Base-by-base conservation (phyloP, 2,888 invertebrate genomes). In the Dichetophora obliterata region DNA sequence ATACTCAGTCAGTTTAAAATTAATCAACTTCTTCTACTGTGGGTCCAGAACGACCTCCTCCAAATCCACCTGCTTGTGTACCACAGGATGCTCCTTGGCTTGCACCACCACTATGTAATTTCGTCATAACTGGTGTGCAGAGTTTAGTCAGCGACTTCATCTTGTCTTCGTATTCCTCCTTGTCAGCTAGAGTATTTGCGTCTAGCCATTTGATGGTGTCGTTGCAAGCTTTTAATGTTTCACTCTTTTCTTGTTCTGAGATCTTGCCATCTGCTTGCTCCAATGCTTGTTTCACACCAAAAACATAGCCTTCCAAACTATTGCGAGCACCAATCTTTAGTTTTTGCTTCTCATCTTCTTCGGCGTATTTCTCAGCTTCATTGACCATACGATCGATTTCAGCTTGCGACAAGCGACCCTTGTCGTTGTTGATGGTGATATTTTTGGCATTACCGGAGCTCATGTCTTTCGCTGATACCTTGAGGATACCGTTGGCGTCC, bases 401-500 rank as follows among this genome's bases (percentile, higher is more conserved):
- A 8, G 93, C 93, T 86, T 95, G 94, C 19, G 94, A 94, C 71
- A 95, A 89, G 3, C 95, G 91, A 0, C 95, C 94, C 84, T 93
- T 94, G 89, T 95, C 94, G 89, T 95, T 95, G 86, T 93, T 94
- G 80, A 95, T 95, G 54, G 93, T 93, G 79, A 95, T 95, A 85
- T 93, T 93, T 87, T 93, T 93, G 78, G 91, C 92, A 81, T 93
- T 93, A 27, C 91, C 92, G 0, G 92, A 91, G 83, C 91, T 91
- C 86, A 91, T 92, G 78, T 92, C 92, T 78, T 93, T 92, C 14
- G 96, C 96, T 0, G 94, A 92, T 5, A 96, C 96, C 86, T 95
- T 96, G 79, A 98, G 90, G 89, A 98, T 98, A 86, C 98, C 98
- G 90, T 98, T 97, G 65, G 97, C 97, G 85, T 98, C 97, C 84